phyloP scores from a whole-genome alignment of 1,140 invertebrate species.

The Scaptodrosophila lebanonensis region DNA sequence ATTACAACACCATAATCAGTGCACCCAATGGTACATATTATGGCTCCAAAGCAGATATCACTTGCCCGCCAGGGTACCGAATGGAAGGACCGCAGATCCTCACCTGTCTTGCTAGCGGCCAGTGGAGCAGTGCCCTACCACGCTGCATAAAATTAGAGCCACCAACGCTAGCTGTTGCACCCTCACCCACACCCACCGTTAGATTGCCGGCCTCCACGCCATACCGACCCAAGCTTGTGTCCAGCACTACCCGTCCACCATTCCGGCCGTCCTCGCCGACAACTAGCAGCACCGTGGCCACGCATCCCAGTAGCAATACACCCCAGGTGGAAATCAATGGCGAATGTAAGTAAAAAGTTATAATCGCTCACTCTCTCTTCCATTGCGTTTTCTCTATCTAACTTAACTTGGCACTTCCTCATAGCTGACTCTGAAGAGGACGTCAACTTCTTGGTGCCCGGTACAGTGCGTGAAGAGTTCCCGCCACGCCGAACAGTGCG shows the following conservation, averaged over 20 bases:
- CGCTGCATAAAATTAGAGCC: conserved; percentile 82
- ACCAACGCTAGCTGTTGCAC: conserved; percentile 53
- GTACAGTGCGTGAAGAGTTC: conserved; percentile 75
- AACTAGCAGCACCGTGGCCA: conserved; percentile 35
- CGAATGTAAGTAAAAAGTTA: conserved; percentile 47
- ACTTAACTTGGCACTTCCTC: background rate
- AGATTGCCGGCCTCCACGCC: conserved; percentile 63
- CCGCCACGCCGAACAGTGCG: conserved; percentile 64
- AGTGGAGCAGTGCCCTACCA: conserved; percentile 87
- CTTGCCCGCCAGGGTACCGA: conserved; percentile 84
- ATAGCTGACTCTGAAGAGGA: conserved; percentile 68
- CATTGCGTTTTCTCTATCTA: background rate
- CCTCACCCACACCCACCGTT: conserved; percentile 28
- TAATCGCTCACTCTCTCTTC: background rate
- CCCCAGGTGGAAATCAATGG: conserved; percentile 69
- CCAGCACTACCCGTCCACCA: conserved; percentile 46
- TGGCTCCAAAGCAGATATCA: conserved; percentile 86
- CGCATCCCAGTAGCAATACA: conserved; percentile 44
- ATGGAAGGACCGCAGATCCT: conserved; percentile 84
- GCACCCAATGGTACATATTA: conserved; percentile 82
- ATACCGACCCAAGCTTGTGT: conserved; percentile 46
- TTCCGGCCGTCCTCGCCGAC: conserved; percentile 51
- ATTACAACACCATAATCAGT: conserved; percentile 84
- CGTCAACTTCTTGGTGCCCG: conserved; percentile 65
- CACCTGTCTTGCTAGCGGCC: conserved; percentile 85